A percentile compares a stretch with the other conserved stretches of the same genome.
phyloP scores from a whole-genome alignment of 2,113 vertebrate genomes.

The Myrmecobius fasciatus region DNA sequence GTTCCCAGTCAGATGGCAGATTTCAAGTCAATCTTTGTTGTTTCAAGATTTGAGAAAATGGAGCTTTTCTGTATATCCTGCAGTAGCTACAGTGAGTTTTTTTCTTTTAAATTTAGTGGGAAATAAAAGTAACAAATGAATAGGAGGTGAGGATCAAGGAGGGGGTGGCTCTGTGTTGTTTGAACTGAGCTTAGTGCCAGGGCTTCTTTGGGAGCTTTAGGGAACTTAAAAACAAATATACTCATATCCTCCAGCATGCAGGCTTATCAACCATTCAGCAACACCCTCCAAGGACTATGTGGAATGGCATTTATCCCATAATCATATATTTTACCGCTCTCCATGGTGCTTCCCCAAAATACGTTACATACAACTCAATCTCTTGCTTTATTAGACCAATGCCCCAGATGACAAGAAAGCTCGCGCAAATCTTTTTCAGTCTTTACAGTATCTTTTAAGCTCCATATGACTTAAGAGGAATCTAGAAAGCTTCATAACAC shows the following conservation, averaged over 20 bases:
- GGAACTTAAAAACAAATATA: not conserved
- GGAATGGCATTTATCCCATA: slow-evolving; percentile 28
- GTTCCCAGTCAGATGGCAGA: not conserved
- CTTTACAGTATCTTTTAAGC: slow-evolving; percentile 14
- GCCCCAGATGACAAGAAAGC: not conserved
- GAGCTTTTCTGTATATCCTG: not conserved
- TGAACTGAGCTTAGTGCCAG: not conserved
- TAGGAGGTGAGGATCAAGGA: not conserved
- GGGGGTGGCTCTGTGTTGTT: not conserved
- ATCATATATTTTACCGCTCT: slow-evolving; percentile 13
- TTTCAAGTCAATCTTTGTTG: slow-evolving; percentile 25
- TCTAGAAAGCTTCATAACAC: slow-evolving; percentile 14
- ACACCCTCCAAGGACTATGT: not conserved
- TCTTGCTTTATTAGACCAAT: slow-evolving; percentile 38
- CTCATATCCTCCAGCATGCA: not conserved
- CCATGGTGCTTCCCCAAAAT: slow-evolving; percentile 19
- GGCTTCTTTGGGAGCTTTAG: not conserved
- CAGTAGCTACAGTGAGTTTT: not conserved
- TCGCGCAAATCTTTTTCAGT: not conserved
- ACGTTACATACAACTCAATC: slow-evolving; percentile 1
- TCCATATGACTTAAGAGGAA: slow-evolving; percentile 33
- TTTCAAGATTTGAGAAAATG: slow-evolving; percentile 6
- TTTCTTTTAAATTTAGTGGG: not conserved
- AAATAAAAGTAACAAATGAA: not conserved
- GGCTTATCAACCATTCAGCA: not conserved